Evolutionary conservation across 2,113 vertebrate species (phyloP), one percentile per base, ranked within the genome.

Genomic region (Microtus richardsoni): DNA sequence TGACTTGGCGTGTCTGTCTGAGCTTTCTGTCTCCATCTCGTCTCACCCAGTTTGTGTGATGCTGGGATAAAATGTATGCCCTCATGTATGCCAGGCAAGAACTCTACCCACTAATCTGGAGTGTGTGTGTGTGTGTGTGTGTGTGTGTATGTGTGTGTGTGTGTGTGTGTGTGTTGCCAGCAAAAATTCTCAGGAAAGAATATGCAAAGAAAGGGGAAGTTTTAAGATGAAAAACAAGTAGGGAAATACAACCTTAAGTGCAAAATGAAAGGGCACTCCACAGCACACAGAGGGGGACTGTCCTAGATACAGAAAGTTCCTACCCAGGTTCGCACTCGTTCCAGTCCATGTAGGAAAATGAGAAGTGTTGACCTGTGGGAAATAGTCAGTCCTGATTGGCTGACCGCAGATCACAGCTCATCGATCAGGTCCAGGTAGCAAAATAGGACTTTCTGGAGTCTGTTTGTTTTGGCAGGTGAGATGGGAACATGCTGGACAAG

Each of bases 401-500:
- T 22, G 28, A 66, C 44, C 36, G 22, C 54, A 79, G 17, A 22
- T 79, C 54, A 44, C 52, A 64, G 52, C 75, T 88, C 84, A 80
- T 64, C 73, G 83, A 28, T 88, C 36, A 64, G 26, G 36, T 52
- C 36, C 64, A 74, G 54, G 71, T 70, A 52, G 80, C 70, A 78
- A 85, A 94, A 68, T 14, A 84, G 17, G 62, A 60, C 80, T 78
- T 91, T 85, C 62, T 92, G 54, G 73, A 86, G 49, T 5, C 62
- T 71, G 47, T 95, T 78, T 91, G n/a, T 28, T 68, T 75, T 88
- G 94, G 84, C 90, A 74, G 68, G 28, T 58, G 47, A 75, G 36
- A 82, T n/a, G 64, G 84, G 84, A 91, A 95, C 84, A 88, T 26
- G 66, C 62, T 54, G 30, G 77, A 64, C 80, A 60, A 88, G 84